A percentile compares a stretch with the other conserved stretches of the same genome.
These are phyloP conservation scores for Abscondita cerata DNA, from an alignment of 2,888 invertebrate species.

Conservation along the genomic window DNA sequence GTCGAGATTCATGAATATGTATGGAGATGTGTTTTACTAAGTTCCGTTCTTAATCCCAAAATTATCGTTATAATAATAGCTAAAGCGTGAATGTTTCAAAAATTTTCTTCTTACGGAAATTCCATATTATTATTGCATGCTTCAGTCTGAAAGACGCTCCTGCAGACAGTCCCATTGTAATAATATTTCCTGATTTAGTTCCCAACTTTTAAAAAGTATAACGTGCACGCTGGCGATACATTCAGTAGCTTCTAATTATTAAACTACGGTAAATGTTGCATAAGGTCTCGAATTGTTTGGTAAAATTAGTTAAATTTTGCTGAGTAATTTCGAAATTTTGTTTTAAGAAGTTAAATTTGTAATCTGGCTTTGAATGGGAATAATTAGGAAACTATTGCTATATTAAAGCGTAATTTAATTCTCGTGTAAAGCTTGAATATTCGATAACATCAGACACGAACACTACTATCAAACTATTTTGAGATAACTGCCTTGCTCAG, in stretches of 20 bases:
- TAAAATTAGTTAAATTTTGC: no score
- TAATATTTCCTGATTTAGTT: conserved; percentile 22
- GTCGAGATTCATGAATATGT: conserved; percentile 49
- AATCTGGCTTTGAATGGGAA: conserved; percentile 45
- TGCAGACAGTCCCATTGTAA: conserved; percentile 21
- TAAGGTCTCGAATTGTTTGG: no score
- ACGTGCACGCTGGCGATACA: no score
- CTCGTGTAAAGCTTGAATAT: conserved; percentile 42
- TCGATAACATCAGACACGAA: conserved; percentile 43
- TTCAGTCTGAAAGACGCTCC: conserved; percentile 23
- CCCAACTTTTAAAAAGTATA: conserved; percentile 13
- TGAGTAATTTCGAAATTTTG: no score
- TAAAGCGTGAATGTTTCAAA: conserved; percentile 39
- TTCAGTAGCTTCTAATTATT: no score
- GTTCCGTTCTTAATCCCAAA: conserved; percentile 48
- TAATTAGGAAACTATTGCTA: conserved; percentile 44
- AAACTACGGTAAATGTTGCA: no score
- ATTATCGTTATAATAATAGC: conserved; percentile 48
- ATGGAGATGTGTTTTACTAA: conserved; percentile 49
- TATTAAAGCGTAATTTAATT: conserved; percentile 48
- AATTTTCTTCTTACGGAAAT: conserved; percentile 29
- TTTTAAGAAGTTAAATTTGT: conserved; percentile 28
- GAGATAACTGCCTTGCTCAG: conserved; percentile 35
- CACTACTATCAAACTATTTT: conserved; percentile 42
- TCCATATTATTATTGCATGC: conserved; percentile 24